These are phyloP conservation scores for Eubasilissa splendida DNA, from an alignment of 2,888 invertebrate species.

Conservation along the genomic window DNA sequence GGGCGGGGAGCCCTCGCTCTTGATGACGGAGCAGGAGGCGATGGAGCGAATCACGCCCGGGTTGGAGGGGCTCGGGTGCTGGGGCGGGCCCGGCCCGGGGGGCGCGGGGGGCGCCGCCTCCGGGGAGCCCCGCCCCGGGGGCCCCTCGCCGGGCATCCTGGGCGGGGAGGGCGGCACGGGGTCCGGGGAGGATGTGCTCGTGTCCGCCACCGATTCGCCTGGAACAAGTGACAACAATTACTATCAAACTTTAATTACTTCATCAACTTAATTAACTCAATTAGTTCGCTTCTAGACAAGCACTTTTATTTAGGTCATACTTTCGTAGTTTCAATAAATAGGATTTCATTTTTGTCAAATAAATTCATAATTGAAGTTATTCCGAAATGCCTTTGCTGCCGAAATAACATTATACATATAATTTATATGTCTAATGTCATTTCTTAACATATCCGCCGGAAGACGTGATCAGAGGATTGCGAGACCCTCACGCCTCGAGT, in stretches of 20 bases:
- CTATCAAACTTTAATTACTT: not conserved
- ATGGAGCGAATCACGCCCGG: slow-evolving; percentile 73
- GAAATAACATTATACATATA: too few species aligned
- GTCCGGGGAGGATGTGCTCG: slow-evolving; percentile 94
- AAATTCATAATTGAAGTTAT: too few species aligned
- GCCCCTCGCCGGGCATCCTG: slow-evolving; percentile 80
- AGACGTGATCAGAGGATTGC: too few species aligned
- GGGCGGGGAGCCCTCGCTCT: slow-evolving; percentile 69
- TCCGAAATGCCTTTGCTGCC: too few species aligned
- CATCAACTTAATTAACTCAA: not conserved
- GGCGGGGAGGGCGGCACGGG: slow-evolving; percentile 90
- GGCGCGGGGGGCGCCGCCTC: slow-evolving; percentile 72
- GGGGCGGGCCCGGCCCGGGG: slow-evolving; percentile 64
- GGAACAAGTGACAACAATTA: slow-evolving; percentile 61
- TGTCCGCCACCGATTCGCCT: slow-evolving; percentile 95
- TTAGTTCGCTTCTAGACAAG: too few species aligned
- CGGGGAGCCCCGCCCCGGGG: slow-evolving; percentile 74
- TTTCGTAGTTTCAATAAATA: too few species aligned
- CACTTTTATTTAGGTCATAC: too few species aligned
- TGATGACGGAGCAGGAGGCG: slow-evolving; percentile 75
- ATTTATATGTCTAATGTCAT: too few species aligned
- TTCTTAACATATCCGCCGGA: too few species aligned
- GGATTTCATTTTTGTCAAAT: too few species aligned
- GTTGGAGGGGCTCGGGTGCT: slow-evolving; percentile 64
- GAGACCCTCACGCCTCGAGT: too few species aligned